Percentiles rank a stretch among this genome's conserved stretches.
These are phyloP conservation scores for Pollicipes pollicipes DNA, from an alignment of 1,140 invertebrate species.

Conservation along the genomic window DNA sequence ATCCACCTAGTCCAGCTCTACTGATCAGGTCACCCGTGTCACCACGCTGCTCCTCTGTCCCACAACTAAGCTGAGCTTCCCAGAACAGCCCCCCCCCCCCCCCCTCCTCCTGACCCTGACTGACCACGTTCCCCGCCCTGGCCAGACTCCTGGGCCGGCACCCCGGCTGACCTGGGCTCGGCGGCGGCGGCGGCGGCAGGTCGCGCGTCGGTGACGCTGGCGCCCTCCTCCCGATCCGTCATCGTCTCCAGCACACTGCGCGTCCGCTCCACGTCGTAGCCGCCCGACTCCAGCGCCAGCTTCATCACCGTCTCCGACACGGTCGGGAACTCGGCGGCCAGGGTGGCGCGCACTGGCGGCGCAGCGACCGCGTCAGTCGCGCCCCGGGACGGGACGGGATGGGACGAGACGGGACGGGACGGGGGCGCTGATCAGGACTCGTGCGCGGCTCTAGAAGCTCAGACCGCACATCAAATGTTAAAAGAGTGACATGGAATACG, in stretches of 20 bases:
- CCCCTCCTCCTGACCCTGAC: too few relatives aligned
- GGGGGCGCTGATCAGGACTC: slow-evolving; percentile 19
- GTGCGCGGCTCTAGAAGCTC: not conserved
- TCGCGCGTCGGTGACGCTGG: not conserved
- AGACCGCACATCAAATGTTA: not conserved
- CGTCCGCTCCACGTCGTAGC: slow-evolving; percentile 59
- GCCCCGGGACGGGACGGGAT: slow-evolving; percentile 12
- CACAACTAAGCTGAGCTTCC: too few relatives aligned
- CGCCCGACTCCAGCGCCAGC: slow-evolving; percentile 69
- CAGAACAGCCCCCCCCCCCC: too few relatives aligned
- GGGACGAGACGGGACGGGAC: slow-evolving; percentile 11
- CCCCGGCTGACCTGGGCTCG: too few relatives aligned
- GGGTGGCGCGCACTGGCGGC: slow-evolving; percentile 47
- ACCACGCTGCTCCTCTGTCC: too few relatives aligned
- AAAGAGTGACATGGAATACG: too few relatives aligned
- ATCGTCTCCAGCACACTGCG: slow-evolving; percentile 55
- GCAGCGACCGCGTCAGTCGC: not conserved
- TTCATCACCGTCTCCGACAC: slow-evolving; percentile 58
- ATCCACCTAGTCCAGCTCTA: too few relatives aligned
- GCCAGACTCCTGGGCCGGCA: too few relatives aligned
- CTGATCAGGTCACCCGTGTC: too few relatives aligned
- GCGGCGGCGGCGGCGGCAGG: too few relatives aligned
- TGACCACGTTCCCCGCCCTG: too few relatives aligned
- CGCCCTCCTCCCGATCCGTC: slow-evolving; percentile 23
- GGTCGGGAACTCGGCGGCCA: slow-evolving; percentile 52